Conservation (phyloP, 2,113 vertebrate species). For the Capricornis sumatraensis region DNA sequence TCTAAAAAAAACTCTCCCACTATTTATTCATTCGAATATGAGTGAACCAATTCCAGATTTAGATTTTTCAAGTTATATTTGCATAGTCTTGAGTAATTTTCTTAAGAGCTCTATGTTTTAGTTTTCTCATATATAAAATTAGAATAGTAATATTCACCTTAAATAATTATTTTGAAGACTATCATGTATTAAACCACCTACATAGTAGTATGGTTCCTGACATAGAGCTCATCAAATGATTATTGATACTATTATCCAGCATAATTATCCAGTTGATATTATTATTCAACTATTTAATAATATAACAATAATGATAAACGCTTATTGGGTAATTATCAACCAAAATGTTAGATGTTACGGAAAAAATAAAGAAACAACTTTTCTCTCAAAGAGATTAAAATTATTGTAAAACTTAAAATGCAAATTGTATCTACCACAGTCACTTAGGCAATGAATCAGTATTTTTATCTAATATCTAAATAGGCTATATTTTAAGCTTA, state of each 20-base stretch:
- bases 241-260: background rate
- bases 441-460: background rate
- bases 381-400: background rate
- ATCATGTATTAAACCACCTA: background rate
- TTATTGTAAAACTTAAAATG: background rate
- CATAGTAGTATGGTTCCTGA: background rate
- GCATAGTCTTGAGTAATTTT: background rate
- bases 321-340: background rate
- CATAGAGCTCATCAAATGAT: background rate
- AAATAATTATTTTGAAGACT: background rate
- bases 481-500: background rate
- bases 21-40: background rate
- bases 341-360: background rate
- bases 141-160: background rate
- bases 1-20: background rate
- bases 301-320: background rate
- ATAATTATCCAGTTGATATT: background rate
- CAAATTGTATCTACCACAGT: background rate
- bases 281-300: background rate
- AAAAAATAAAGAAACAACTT: background rate
- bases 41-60: background rate
- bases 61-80: conserved; percentile 11
- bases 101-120: background rate
- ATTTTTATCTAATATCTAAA: background rate
- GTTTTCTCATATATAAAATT: background rate